phyloP scores from a whole-genome alignment of 2,797 vertebrate genomes.

The Clarias pachynema region DNA sequence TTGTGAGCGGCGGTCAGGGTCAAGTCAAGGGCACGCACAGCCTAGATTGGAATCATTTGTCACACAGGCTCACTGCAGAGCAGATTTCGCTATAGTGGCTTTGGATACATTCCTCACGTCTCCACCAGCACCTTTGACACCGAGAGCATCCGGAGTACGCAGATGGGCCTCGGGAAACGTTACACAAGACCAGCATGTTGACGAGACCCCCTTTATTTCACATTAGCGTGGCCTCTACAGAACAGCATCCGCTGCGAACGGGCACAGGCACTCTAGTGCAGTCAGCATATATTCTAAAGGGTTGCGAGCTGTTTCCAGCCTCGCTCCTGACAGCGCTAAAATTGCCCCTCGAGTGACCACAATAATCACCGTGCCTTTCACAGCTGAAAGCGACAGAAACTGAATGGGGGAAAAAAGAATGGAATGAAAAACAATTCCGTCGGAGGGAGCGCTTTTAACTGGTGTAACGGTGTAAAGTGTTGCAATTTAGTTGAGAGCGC shows the following conservation, averaged over 20 bases:
- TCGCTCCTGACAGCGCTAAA: conserved; percentile 78
- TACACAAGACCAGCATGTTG: conserved; percentile 78
- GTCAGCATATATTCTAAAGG: conserved; percentile 83
- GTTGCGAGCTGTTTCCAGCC: conserved; percentile 77
- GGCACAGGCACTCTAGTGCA: conserved; percentile 76
- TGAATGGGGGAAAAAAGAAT: conserved; percentile 54
- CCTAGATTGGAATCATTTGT: conserved; percentile 99
- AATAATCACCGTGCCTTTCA: conserved; percentile 88
- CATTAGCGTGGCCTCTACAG: conserved; percentile 41
- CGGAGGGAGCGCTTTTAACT: conserved; percentile 80
- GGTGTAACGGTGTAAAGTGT: conserved; percentile 90
- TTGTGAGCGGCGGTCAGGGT: conserved; percentile 97
- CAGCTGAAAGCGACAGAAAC: conserved; percentile 71
- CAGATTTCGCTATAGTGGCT: conserved; percentile 91
- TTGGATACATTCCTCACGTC: conserved; percentile 79
- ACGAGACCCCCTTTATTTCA: conserved; percentile 59
- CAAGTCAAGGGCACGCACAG: conserved; percentile 96
- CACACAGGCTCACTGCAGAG: conserved; percentile 91
- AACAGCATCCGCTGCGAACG: conserved; percentile 48
- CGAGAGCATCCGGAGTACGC: conserved; percentile 78
- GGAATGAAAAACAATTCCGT: conserved; percentile 79
- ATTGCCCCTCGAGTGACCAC: conserved; percentile 82
- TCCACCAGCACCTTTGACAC: conserved; percentile 91
- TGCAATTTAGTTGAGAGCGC: conserved; percentile 87
- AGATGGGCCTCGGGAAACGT: conserved; percentile 84